Evolutionary conservation across 2,113 vertebrate genomes (phyloP).

Genomic region (Pachypanchax playfairii): DNA sequence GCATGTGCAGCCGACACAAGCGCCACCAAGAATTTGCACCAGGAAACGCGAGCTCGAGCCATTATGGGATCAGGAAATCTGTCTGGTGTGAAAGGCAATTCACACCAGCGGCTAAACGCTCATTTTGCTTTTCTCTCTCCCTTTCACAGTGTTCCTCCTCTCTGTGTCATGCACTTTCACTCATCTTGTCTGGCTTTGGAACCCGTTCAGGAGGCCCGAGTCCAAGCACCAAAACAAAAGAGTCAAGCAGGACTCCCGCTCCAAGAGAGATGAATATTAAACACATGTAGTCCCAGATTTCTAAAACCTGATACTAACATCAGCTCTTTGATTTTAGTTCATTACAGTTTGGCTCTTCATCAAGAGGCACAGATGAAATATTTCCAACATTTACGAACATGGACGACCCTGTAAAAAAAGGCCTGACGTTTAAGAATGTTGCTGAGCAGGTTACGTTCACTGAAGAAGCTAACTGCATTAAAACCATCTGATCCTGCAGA

Average conservation of each 20-base stretch:
- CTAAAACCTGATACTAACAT: background rate
- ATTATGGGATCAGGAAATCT: conserved; percentile 84
- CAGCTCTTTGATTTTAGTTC: background rate
- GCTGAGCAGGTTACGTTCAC: background rate
- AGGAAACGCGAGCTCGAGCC: conserved; percentile 81
- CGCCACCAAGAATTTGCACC: conserved; percentile 81
- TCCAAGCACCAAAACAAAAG: conserved; percentile 60
- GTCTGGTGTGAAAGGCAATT: conserved; percentile 87
- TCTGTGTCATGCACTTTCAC: conserved; percentile 31
- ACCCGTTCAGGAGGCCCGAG: background rate
- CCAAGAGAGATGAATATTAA: conserved; percentile 11
- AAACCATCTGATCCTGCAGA: too few species aligned
- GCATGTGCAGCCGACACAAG: conserved; percentile 85
- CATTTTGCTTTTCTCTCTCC: conserved; percentile 78
- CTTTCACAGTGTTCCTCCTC: conserved; percentile 39
- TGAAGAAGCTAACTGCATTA: background rate
- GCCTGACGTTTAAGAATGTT: background rate
- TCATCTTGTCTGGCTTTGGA: conserved; percentile 25
- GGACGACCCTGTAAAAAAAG: background rate
- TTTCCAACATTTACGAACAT: background rate
- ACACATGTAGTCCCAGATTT: background rate
- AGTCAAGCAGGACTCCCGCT: conserved; percentile 45
- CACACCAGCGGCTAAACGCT: conserved; percentile 85
- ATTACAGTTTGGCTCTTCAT: background rate
- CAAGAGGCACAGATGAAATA: background rate